These are phyloP conservation scores for Scomber scombrus DNA, from an alignment of 2,113 vertebrate species.

Conservation along the genomic window DNA sequence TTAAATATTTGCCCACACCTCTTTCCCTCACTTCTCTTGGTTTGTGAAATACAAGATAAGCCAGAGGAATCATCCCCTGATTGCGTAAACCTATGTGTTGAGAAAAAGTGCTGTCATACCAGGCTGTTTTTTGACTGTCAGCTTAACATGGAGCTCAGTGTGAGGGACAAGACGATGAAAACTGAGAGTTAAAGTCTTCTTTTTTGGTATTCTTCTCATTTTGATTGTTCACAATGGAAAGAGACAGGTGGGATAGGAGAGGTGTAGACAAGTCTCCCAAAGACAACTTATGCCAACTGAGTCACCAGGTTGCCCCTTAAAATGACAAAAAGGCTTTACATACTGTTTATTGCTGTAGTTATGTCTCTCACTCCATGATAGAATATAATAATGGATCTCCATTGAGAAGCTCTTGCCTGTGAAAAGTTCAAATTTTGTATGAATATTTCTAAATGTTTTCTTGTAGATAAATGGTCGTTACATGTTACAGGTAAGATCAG, in stretches of 20 bases:
- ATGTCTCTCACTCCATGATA: constrained; percentile 49
- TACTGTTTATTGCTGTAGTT: constrained; percentile 50
- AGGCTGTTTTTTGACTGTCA: constrained; percentile 12
- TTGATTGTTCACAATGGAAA: not conserved
- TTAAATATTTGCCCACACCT: constrained; percentile 54
- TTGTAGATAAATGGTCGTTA: not conserved
- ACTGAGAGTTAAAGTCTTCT: not conserved
- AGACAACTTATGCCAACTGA: not conserved
- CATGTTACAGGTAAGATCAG: not conserved
- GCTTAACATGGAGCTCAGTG: constrained; percentile 1
- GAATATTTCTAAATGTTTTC: constrained; percentile 12
- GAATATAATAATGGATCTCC: constrained; percentile 61
- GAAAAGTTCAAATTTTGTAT: constrained; percentile 25
- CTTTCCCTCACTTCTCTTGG: constrained; percentile 30
- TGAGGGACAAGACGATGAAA: not conserved
- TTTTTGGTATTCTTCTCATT: not conserved
- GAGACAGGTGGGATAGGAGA: not conserved
- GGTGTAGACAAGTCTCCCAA: not conserved
- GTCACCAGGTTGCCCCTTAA: constrained; percentile 9
- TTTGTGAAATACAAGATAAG: constrained; percentile 66
- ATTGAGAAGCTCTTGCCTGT: constrained; percentile 41
- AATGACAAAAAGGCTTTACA: constrained; percentile 48
- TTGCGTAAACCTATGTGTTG: constrained; percentile 43
- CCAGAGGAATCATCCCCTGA: constrained; percentile 22
- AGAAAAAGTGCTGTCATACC: constrained; percentile 27